Evolutionary conservation across 1,140 invertebrate genomes (phyloP), one percentile per base, ranked within the genome.

Genomic region (Oncopodura yosiiana): DNA sequence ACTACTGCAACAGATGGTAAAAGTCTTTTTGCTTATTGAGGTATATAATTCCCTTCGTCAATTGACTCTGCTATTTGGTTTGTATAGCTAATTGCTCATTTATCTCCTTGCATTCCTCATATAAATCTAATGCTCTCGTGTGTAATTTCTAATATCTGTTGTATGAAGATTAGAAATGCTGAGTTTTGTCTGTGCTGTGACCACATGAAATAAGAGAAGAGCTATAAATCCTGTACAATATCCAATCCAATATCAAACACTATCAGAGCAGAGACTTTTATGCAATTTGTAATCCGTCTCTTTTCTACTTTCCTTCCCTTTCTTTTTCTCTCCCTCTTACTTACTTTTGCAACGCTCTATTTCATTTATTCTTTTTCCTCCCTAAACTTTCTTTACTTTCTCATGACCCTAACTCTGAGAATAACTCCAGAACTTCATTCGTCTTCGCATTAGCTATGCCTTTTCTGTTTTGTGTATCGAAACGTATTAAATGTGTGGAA

Each of bases 281-380:
- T 49, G 46, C 36, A 49, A 49, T 49, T 49, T 49, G 46, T 49
- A 49, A 49, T 49, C n/a, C 46, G 46, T 49, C 46, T 49, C 23
- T 49, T 23, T 23, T 38, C 21, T 45, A 18, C 16, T 46, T 27
- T 16, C n/a, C 2, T 39, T n/a, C 18, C n/a, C 2, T 39, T n/a
- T 19, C 18, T 19, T n/a, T 34, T 34, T 44, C 42, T 44, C n/a
- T 23, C 42, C 42, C 42, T 24, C 3, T 23, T 16, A 8, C 26
- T 24, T 49, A 23, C 34, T 23, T 19, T 26, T 19, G 1, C 11
- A 16, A 23, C 45, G 27, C 45, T 27, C 30, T 36, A 30, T 49
- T 49, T 37, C 36, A 37, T 38, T 48, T 49, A 36, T 38, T 49
- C 46, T 49, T 23, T 36, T 49, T 26, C 24, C 46, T 21, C 30